Base-by-base conservation (phyloP, 2,888 invertebrate genomes). In the Dicyrtomina minuta region DNA sequence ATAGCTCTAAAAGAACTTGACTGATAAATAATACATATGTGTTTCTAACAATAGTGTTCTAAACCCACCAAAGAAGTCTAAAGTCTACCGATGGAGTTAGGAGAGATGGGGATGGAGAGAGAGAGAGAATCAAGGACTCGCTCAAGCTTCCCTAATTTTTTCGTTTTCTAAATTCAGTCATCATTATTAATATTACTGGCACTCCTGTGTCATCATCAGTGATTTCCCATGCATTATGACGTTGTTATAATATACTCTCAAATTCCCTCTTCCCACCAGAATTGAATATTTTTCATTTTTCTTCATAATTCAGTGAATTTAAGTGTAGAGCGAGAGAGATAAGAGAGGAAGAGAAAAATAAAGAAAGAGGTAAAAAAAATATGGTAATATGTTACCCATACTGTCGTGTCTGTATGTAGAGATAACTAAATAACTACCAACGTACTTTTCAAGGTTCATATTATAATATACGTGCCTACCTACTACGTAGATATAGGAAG, bases 121-220 rank as follows among this genome's bases (percentile, higher is more conserved):
- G 27, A 61, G 27, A 60, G 20, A 17, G 41, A 65, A 43, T 60
- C 60, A 39, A 55, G 17, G 55, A 70, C n/a, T 60, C 60, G 53
- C 39, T 65, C 59, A 60, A 66, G 66, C 70, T 33, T 70, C 58
- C 55, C 65, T 70, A 70, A 70, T 70, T 55, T 70, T 61, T 70
- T 66, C 70, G 70, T 70, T 70, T 70, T 70, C 66, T 53, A 66
- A 70, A 70, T 70, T 70, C 65, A 66, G 55, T 70, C 66, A 61
- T 70, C 61, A 65, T 66, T 66, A 66, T 66, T 53, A 70, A 60
- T 65, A 65, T 65, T 65, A 55, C 65, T 65, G 60, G 65, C 65
- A 70, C 70, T 70, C 70, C 59, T 70, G 65, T 66, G 59, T 59
- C 58, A 60, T 64, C 64, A 64, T 65, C 69, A 41, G 62, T 64